These are phyloP conservation scores for Microctenopoma stevenorrisi DNA, from an alignment of 2,797 vertebrate genomes.

Conservation along the genomic window DNA sequence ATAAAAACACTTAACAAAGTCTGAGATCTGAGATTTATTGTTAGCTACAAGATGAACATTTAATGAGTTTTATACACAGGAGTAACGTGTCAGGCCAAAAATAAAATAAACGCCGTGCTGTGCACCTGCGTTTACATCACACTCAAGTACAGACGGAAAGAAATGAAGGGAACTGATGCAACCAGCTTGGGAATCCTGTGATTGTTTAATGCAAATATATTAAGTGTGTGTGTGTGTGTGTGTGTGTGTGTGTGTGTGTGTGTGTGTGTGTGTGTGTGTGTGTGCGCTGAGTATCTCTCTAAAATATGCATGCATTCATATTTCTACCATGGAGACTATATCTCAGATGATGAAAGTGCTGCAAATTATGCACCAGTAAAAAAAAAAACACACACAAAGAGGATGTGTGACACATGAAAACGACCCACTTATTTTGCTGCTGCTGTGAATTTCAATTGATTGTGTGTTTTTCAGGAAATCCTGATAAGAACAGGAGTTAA, in stretches of 20 bases:
- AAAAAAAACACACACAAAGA: not conserved
- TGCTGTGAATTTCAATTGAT: constrained; percentile 43
- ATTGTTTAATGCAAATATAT: constrained; percentile 39
- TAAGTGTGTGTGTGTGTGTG: constrained; percentile 23
- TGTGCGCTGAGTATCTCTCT: constrained; percentile 11
- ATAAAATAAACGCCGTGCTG: constrained; percentile 23
- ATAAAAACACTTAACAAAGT: constrained; percentile 1
- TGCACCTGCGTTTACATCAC: constrained; percentile 41
- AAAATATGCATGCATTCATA: constrained; percentile 48
- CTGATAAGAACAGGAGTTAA: constrained; percentile 52
- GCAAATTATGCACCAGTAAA: constrained; percentile 17
- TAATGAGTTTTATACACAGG: constrained; percentile 39
- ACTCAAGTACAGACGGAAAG: not conserved
- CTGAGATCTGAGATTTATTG: constrained; percentile 17
- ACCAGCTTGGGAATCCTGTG: constrained; percentile 23
- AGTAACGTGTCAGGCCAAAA: constrained; percentile 27
- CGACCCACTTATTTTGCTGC: constrained; percentile 39
- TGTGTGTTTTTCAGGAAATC: constrained; percentile 36
- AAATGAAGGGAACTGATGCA: constrained; percentile 21
- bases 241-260: constrained; percentile 34
- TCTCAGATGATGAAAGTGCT: constrained; percentile 26
- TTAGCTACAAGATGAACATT: constrained; percentile 12
- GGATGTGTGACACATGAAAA: constrained; percentile 58
- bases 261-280: constrained; percentile 26
- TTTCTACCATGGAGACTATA: constrained; percentile 51